These are phyloP conservation scores for Osedax fenrisi DNA, from an alignment of 2,888 invertebrate genomes.

Conservation along the genomic window DNA sequence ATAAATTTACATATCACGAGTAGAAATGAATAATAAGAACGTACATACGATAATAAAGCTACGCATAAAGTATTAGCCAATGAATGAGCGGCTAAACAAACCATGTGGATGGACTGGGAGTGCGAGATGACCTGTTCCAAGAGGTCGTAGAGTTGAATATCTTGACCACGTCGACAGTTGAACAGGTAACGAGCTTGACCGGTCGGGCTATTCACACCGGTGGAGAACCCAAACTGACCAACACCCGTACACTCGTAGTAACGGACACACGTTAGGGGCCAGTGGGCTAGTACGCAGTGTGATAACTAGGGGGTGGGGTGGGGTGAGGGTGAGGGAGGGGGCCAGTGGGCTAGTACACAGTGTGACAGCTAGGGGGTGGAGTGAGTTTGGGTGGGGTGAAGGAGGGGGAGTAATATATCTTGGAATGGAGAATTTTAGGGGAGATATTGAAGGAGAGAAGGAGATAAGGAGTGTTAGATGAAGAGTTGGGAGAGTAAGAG, in stretches of 20 bases:
- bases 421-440: neutral
- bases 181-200: conserved; percentile 47
- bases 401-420: conserved; percentile 43
- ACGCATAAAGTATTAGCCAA: too few species aligned
- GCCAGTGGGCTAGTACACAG: conserved; percentile 47
- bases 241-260: conserved; percentile 44
- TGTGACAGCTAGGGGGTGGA: conserved; percentile 40
- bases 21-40: too few species aligned
- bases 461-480: neutral
- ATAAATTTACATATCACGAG: too few species aligned
- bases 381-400: neutral
- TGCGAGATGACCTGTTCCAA: conserved; percentile 38
- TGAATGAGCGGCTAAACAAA: too few species aligned
- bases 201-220: conserved; percentile 46
- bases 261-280: conserved; percentile 48
- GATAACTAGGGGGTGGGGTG: conserved; percentile 38
- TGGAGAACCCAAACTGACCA: conserved; percentile 45
- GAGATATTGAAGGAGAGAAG: neutral
- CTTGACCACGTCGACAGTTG: conserved; percentile 41
- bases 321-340: conserved; percentile 33
- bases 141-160: conserved; percentile 43
- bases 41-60: too few species aligned
- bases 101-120: too few species aligned
- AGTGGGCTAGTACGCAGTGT: conserved; percentile 45
- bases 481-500: neutral